A percentile compares a stretch with the other conserved stretches of the same genome.
phyloP scores from a whole-genome alignment of 1,140 invertebrate genomes.

The Drosophila guanche region DNA sequence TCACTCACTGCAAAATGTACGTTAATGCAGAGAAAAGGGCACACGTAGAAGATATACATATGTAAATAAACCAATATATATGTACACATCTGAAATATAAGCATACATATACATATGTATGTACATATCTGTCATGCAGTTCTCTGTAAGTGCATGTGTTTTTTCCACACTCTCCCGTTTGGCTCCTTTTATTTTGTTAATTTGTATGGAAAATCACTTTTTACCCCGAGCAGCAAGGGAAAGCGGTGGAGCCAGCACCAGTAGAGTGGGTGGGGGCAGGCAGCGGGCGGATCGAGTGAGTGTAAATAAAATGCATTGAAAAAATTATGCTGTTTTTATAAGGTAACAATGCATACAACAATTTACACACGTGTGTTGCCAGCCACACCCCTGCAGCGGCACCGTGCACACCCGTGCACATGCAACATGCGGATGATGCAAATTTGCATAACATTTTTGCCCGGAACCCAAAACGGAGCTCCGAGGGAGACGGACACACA shows the following conservation, averaged over 20 bases:
- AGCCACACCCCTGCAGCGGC: too few species aligned
- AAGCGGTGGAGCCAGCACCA: too few species aligned
- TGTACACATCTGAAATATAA: slow-evolving; percentile 2
- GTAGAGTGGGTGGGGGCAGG: slow-evolving; percentile 3
- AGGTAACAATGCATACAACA: slow-evolving; percentile 81
- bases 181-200: slow-evolving; percentile 61
- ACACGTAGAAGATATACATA: slow-evolving; percentile 21
- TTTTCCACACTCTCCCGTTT: slow-evolving; percentile 29
- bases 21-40: slow-evolving; percentile 51
- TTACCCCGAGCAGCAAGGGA: slow-evolving; percentile 37
- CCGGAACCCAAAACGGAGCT: slow-evolving; percentile 23
- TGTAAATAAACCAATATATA: slow-evolving; percentile 13
- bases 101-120: background rate
- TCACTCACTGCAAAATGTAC: slow-evolving; percentile 6
- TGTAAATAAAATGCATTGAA: slow-evolving; percentile 74
- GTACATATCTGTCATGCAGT: slow-evolving; percentile 9
- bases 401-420: too few species aligned
- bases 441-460: slow-evolving; percentile 79
- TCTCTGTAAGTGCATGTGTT: slow-evolving; percentile 29
- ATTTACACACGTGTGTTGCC: slow-evolving; percentile 70
- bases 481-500: slow-evolving; percentile 12
- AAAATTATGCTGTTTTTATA: slow-evolving; percentile 80
- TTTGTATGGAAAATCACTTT: slow-evolving; percentile 81
- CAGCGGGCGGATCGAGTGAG: slow-evolving; percentile 10
- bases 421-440: slow-evolving; percentile 57